Evolutionary conservation across 2,888 invertebrate genomes (phyloP), one percentile per base, ranked within the genome.

Genomic region (Drosophila merina): DNA sequence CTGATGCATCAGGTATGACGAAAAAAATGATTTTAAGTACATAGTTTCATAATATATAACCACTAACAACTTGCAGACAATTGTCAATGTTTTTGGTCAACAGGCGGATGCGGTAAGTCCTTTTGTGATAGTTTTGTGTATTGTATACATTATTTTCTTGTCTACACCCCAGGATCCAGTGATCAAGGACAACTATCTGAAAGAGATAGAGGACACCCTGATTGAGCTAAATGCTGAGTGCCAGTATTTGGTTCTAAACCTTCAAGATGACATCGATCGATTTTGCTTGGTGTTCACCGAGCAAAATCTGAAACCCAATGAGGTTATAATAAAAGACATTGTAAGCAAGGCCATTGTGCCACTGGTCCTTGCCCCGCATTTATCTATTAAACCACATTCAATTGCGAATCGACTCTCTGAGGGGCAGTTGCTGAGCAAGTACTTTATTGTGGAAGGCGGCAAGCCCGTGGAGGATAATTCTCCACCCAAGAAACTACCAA

Each of bases 201-300:
- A 33, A 1, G 88, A 83, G 25, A 56, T 83, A 7, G 72, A 77
- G 26, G 72, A 80, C 1, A 47, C 36, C 1, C 25, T 83, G 26
- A 26, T 73, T 26, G 62, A 83, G 40, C 48, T 83, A 10, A 83
- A 88, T 59, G 83, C 88, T 1, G 83, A 83, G 31, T 72, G 88
- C n/a, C 72, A 83, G 40, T 77, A 69, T 26, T 42, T 88, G 51
- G 45, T 74, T 2, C 3, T 83, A n/a, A 52, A 63, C 5, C 54
- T 83, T 8, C 68, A 77, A 26, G 76, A 88, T 2, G 75, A 83
- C 49, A 77, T 83, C 5, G 72, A 76, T 12, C 57, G 52, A 9
- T 83, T 83, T 38, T 88, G 88, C 38, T 52, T 69, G 36, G 74
- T 81, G 3, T 83, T 83, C 3, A 74, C 64, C 1, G 62, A 77